Evolutionary conservation across 2,797 vertebrate species (phyloP).

Genomic region (Gorsachius magnificus): DNA sequence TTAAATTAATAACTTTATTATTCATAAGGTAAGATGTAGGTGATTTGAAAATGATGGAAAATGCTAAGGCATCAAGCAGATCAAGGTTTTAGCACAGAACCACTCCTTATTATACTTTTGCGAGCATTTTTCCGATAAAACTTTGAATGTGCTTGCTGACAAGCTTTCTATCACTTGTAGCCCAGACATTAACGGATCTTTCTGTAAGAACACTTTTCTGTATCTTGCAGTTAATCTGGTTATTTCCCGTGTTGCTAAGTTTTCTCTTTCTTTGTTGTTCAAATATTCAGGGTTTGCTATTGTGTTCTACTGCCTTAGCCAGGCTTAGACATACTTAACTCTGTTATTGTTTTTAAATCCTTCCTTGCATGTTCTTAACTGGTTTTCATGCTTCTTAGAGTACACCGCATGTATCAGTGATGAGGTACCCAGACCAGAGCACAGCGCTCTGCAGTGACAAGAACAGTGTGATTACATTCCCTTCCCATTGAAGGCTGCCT

Average conservation of each 20-base stretch:
- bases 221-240: neutral
- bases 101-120: neutral
- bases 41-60: neutral
- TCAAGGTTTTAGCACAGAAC: neutral
- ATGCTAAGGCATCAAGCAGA: neutral
- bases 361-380: neutral
- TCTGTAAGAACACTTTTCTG: neutral
- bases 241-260: neutral
- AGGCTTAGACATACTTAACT: neutral
- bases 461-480: neutral
- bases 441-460: neutral
- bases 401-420: neutral
- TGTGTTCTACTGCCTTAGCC: neutral
- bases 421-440: neutral
- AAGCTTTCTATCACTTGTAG: neutral
- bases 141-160: neutral
- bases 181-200: neutral
- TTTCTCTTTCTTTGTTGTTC: conserved; percentile 9
- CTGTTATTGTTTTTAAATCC: neutral
- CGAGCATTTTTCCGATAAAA: neutral
- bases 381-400: neutral
- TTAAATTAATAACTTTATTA: neutral
- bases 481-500: neutral
- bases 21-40: neutral
- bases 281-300: conserved; percentile 26